phyloP scores from a whole-genome alignment of 1,140 invertebrate genomes.

The Druon quercuslanigerum region DNA sequence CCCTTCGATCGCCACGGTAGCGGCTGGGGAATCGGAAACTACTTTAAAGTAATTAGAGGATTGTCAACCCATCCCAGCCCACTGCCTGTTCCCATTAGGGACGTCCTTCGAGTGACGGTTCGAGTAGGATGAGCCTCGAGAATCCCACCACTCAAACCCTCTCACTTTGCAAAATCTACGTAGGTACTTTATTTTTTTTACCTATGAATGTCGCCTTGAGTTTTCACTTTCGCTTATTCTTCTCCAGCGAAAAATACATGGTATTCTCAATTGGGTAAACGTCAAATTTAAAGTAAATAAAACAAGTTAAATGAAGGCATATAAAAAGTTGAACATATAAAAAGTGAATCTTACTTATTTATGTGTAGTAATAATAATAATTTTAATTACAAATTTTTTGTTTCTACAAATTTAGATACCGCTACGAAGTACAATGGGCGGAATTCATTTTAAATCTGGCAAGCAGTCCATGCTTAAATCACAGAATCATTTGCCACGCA shows the following conservation, averaged over 20 bases:
- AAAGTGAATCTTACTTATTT: too few species aligned
- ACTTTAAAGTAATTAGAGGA: slow-evolving; percentile 75
- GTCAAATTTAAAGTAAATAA: too few species aligned
- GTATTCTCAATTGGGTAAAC: neutral
- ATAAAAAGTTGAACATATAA: too few species aligned
- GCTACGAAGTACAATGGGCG: too few species aligned
- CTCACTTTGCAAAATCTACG: slow-evolving; percentile 27
- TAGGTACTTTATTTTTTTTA: slow-evolving; percentile 13
- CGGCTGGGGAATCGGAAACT: slow-evolving; percentile 68
- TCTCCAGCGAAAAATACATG: slow-evolving; percentile 2
- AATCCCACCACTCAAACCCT: slow-evolving; percentile 42
- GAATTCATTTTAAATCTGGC: too few species aligned
- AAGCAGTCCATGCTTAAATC: too few species aligned
- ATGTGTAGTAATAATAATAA: too few species aligned
- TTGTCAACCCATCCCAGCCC: slow-evolving; percentile 67
- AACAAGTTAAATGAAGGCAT: too few species aligned
- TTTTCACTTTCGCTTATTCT: slow-evolving; percentile 21
- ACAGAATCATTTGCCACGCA: too few species aligned
- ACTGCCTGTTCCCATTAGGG: slow-evolving; percentile 69
- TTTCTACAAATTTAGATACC: too few species aligned
- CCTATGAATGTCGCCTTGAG: slow-evolving; percentile 9
- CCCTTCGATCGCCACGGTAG: slow-evolving; percentile 50
- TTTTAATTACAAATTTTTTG: too few species aligned
- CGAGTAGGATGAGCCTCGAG: slow-evolving; percentile 62
- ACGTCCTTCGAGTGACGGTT: slow-evolving; percentile 62